Conservation (phyloP, 2,888 invertebrate genomes). For the Phalera bucephala region DNA sequence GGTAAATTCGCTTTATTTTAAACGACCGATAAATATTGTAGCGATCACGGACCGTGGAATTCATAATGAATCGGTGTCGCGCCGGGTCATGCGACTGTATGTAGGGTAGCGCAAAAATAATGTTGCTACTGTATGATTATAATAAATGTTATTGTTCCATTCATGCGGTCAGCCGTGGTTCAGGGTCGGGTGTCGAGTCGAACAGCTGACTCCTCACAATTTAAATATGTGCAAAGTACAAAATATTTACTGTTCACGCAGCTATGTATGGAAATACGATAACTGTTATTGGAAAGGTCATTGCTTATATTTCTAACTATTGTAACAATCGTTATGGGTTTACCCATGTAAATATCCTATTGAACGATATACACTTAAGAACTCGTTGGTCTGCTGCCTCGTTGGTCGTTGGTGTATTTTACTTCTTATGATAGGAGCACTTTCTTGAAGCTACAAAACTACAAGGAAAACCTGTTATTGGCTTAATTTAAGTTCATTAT, state of each 20-base stretch:
- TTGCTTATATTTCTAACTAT: too few relatives aligned
- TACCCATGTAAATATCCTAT: too few relatives aligned
- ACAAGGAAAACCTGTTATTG: too few relatives aligned
- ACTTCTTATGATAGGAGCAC: too few relatives aligned
- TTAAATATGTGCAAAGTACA: slow-evolving; percentile 12
- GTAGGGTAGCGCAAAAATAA: slow-evolving; percentile 27
- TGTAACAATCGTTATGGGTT: too few relatives aligned
- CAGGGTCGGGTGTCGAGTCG: slow-evolving; percentile 55
- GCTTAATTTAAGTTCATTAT: too few relatives aligned
- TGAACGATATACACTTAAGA: too few relatives aligned
- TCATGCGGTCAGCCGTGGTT: slow-evolving; percentile 50
- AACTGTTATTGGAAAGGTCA: background rate
- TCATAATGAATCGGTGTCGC: slow-evolving; percentile 18
- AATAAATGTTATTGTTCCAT: slow-evolving; percentile 61
- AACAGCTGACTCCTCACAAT: slow-evolving; percentile 55
- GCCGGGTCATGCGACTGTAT: slow-evolving; percentile 17
- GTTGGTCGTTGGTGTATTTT: too few relatives aligned
- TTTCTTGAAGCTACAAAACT: too few relatives aligned
- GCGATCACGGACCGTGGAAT: slow-evolving; percentile 15
- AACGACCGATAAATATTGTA: slow-evolving; percentile 28
- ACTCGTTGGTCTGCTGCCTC: too few relatives aligned
- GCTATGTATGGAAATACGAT: background rate
- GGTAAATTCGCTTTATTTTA: slow-evolving; percentile 38
- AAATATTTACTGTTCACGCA: slow-evolving; percentile 6
- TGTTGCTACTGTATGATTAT: slow-evolving; percentile 38